Conservation (phyloP, 2,797 vertebrate species). For the Phaenicophaeus curvirostris region DNA sequence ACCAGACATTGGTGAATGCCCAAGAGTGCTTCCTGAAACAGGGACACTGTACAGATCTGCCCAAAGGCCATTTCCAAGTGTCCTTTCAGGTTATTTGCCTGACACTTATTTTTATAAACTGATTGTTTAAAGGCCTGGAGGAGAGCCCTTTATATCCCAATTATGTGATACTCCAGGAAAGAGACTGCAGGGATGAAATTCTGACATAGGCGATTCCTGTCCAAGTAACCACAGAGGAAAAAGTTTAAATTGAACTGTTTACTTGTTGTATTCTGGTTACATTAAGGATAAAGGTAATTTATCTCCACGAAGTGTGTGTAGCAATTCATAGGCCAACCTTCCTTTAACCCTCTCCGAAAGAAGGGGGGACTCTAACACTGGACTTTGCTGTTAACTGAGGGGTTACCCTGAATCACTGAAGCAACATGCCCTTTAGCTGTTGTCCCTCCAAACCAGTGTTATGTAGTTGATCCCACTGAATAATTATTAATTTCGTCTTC, state of each 20-base stretch:
- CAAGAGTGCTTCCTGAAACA: background rate
- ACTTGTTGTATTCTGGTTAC: background rate
- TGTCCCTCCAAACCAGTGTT: background rate
- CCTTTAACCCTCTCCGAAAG: background rate
- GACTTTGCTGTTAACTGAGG: background rate
- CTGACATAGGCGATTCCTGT: background rate
- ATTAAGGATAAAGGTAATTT: background rate
- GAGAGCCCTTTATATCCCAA: background rate
- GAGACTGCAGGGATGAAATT: background rate
- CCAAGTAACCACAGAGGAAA: background rate
- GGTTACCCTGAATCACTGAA: background rate
- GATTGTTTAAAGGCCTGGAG: background rate
- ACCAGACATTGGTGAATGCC: background rate
- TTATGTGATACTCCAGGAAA: background rate
- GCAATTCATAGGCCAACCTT: background rate
- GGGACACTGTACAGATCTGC: background rate
- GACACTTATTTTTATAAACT: background rate
- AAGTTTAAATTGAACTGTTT: background rate
- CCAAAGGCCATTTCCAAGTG: background rate
- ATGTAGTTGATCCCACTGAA: background rate
- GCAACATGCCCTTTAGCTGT: background rate
- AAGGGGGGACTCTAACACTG: background rate
- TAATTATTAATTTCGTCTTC: background rate
- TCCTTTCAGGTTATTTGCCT: background rate
- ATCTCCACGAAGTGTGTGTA: background rate